Evolutionary conservation across 2,113 vertebrate genomes (phyloP).

Genomic region (Gavialis gangeticus): DNA sequence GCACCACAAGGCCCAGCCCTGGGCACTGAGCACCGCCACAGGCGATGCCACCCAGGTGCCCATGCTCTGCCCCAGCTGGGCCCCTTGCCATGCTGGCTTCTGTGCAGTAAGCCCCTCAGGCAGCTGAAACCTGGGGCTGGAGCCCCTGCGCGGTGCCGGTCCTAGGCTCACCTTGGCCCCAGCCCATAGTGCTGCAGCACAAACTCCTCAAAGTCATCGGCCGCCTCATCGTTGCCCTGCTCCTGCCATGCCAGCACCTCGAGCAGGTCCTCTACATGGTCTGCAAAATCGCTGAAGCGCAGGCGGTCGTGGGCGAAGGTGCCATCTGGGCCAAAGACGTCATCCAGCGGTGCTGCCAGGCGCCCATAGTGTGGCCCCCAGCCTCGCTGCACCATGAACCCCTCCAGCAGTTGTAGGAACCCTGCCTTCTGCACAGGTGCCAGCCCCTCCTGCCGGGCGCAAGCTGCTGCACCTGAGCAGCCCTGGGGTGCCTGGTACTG

Average conservation of each 20-base stretch:
- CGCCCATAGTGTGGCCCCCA: constrained; percentile 61
- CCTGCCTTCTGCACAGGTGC: constrained; percentile 79
- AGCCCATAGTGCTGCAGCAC: constrained; percentile 54
- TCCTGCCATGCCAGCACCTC: constrained; percentile 86
- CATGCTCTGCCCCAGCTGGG: neutral
- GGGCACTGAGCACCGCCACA: neutral
- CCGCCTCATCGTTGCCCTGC: constrained; percentile 78
- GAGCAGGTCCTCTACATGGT: constrained; percentile 89
- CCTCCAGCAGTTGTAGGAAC: constrained; percentile 82
- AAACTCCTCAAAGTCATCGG: constrained; percentile 87
- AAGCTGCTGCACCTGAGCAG: constrained; percentile 79
- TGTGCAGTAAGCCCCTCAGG: neutral
- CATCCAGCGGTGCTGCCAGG: constrained; percentile 53
- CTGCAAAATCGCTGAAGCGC: constrained; percentile 87
- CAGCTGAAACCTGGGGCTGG: neutral
- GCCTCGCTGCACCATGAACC: constrained; percentile 79
- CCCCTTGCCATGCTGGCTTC: too few species aligned
- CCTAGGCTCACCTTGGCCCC: neutral
- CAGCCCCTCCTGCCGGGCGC: constrained; percentile 86
- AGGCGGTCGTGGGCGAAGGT: constrained; percentile 87
- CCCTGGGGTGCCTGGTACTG: constrained; percentile 71
- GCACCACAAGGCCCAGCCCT: neutral
- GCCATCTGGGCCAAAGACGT: constrained; percentile 82
- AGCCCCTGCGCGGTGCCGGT: neutral
- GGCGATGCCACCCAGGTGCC: too few species aligned